Base-by-base conservation (phyloP, 2,888 invertebrate genomes). In the Pyrocoelia pectoralis region DNA sequence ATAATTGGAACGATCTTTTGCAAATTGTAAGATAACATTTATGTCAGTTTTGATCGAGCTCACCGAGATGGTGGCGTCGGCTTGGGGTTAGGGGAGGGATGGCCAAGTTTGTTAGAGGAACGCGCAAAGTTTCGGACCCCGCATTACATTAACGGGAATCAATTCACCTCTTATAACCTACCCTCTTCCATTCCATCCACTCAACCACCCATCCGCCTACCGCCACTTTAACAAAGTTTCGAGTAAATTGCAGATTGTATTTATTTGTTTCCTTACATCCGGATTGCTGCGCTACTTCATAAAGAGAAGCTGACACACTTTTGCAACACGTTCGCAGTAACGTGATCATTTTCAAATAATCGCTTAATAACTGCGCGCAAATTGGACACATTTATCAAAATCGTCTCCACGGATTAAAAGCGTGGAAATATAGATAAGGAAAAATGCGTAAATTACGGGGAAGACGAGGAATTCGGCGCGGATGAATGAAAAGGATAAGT, bases 401-500 rank as follows among this genome's bases (percentile, higher is more conserved):
- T 3, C 4, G 8, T 3, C 4, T 3, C 8, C 24, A 8, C 4
- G 24, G 8, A 24, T 24, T 24, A 24, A 24, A 24, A 24, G 24
- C 4, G 24, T n/a, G n/a, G n/a, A n/a, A n/a, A n/a, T n/a, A n/a
- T n/a, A n/a, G n/a, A 24, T 24, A 33, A 33, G 33, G 9, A 33
- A 33, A 33, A 33, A 33, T 33, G 33, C 33, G 33, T 33, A 33
- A 33, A 33, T 33, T 33, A 33, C 33, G 10, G 10, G n/a, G 9
- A 33, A 3, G 33, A n/a, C n/a, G 54, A 29, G 62, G 33, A 65
- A 55, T 74, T 76, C 75, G 76, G 74, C 74, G 74, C 74, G 74
- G 73, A 74, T 74, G 74, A 76, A 76, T 75, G 75, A 75, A 75
- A 69, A 72, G 73, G 73, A 76, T 74, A 75, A 76, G 75, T 72